A percentile compares a stretch with the other conserved stretches of the same genome.
Conservation (phyloP, 2,888 invertebrate genomes). For the Ferdinandea cuprea region DNA sequence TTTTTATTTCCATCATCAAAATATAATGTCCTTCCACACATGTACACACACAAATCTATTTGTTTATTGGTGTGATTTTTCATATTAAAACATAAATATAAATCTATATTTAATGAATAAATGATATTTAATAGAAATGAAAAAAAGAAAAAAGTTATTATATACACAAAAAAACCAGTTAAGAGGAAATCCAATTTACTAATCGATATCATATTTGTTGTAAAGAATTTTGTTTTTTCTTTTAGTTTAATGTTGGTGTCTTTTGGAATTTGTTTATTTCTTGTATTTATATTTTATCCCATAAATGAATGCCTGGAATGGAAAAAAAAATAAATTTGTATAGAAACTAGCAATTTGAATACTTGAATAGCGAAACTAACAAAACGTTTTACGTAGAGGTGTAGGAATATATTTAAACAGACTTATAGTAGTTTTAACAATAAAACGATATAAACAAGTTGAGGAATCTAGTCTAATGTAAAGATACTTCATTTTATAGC, state of each 20-base stretch:
- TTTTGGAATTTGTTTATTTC: conserved; percentile 34
- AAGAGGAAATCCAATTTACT: conserved; percentile 11
- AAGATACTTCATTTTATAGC: not conserved
- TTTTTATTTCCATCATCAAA: conserved; percentile 60
- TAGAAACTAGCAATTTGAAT: conserved; percentile 42
- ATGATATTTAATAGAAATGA: conserved; percentile 57
- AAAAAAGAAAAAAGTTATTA: conserved; percentile 46
- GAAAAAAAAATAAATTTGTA: conserved; percentile 29
- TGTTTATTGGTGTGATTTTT: conserved; percentile 74
- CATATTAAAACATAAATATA: conserved; percentile 39
- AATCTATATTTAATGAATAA: conserved; percentile 46
- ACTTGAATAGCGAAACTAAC: conserved; percentile 30
- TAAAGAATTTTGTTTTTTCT: not conserved
- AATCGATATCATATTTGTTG: conserved; percentile 6
- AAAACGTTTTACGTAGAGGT: conserved; percentile 35
- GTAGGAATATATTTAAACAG: conserved; percentile 31
- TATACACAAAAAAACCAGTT: conserved; percentile 59
- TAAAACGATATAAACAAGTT: not conserved
- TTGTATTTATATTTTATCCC: conserved; percentile 22
- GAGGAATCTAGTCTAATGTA: conserved; percentile 13
- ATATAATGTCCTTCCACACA: conserved; percentile 70
- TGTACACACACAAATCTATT: conserved; percentile 66
- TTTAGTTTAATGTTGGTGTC: conserved; percentile 42
- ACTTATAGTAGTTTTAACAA: not conserved
- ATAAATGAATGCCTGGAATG: conserved; percentile 60